Evolutionary conservation across 2,888 invertebrate genomes (phyloP), one percentile per base, ranked within the genome.

Genomic region (Timema podura): DNA sequence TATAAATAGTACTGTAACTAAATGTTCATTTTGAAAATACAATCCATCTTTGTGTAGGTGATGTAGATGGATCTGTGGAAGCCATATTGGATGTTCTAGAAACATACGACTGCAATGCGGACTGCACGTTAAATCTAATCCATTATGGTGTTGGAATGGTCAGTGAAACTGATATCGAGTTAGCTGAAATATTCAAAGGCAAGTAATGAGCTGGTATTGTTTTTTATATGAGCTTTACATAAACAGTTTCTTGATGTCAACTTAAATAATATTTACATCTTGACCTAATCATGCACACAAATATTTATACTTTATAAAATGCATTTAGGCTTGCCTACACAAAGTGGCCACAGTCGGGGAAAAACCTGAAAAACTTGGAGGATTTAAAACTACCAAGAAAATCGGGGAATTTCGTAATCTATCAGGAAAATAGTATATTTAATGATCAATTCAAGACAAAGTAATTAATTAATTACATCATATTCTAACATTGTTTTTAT

Each of bases 21-120:
- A 11, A 51, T 11, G n/a, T 13, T 51, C 51, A 51, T 13, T 13
- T 13, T 51, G n/a, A 61, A 61, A 16, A 6, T 46, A n/a, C 15
- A n/a, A 48, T 47, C 13, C 7, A 54, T 57, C 57, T 73, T 30
- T 30, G 30, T 72, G 44, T 80, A 89, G 93, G 93, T 44, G 99
- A 99, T 82, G 98, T 98, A 3, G 92, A 95, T 80, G 99, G 99
- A 0, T 96, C 96, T 0, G 89, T 98, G 61, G 98, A 99, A 81
- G 98, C 98, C 0, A 92, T 99, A 74, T 81, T 97, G 73, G 93
- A 98, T 79, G 91, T 95, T 10, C 79, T 99, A 69, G 92, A 92
- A 75, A 92, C 95, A 0, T 99, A 98, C 78, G 85, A 91, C 75
- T 84, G 87, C 68, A 77, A 81, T 3, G 84, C 87, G 5, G 81